Percentiles rank a stretch among this genome's conserved stretches.
phyloP scores from a whole-genome alignment of 2,797 vertebrate genomes.

The Sarcophilus harrisii region DNA sequence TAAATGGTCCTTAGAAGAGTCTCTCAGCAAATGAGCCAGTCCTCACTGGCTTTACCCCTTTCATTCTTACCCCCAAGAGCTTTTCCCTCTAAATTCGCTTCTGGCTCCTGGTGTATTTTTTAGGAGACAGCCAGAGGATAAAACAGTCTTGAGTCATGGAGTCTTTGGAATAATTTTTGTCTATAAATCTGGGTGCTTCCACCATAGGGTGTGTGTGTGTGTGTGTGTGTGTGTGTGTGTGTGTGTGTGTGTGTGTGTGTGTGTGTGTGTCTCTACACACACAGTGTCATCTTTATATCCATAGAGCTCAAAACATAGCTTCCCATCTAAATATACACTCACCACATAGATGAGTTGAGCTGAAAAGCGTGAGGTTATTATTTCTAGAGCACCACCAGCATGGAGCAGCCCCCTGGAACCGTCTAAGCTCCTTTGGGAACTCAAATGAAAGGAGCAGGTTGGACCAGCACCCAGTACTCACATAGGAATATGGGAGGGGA shows the following conservation, averaged over 20 bases:
- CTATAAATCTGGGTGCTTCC: not conserved
- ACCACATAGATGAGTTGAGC: constrained; percentile 36
- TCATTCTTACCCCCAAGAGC: constrained; percentile 31
- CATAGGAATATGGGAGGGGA: constrained; percentile 39
- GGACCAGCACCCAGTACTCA: constrained; percentile 17
- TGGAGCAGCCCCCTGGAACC: constrained; percentile 5
- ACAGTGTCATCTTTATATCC: not conserved
- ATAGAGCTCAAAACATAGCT: constrained; percentile 7
- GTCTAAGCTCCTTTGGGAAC: constrained; percentile 33
- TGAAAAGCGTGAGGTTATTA: constrained; percentile 37
- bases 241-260: constrained; percentile 15
- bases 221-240: constrained; percentile 24
- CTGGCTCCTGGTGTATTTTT: not conserved
- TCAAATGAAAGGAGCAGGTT: constrained; percentile 7
- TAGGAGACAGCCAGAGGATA: not conserved
- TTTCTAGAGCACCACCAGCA: constrained; percentile 42
- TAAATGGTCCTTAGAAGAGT: not conserved
- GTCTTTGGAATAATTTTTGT: not conserved
- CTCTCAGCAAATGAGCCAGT: not conserved
- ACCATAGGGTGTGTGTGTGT: not conserved
- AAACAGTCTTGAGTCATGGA: not conserved
- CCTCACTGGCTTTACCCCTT: constrained; percentile 18
- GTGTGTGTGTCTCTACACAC: constrained; percentile 7
- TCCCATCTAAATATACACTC: not conserved
- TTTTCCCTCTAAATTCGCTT: constrained; percentile 31